A percentile compares a stretch with the other conserved stretches of the same genome.
Conservation (phyloP, 2,797 vertebrate genomes). For the Acestrorhynchus altus region DNA sequence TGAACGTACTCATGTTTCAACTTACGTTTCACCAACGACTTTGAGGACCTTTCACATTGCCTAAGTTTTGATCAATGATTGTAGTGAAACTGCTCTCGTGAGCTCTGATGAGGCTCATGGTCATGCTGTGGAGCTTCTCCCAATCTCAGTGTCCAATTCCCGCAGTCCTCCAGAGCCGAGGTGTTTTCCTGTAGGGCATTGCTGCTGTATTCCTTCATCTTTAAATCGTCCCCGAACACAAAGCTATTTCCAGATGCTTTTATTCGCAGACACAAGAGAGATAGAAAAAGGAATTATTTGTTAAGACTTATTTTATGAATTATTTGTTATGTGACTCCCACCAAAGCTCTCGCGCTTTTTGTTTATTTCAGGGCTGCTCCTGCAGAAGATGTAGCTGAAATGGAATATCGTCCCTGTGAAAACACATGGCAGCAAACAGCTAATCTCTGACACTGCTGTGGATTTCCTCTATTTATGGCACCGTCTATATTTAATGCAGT, state of each 20-base stretch:
- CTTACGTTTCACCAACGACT: neutral
- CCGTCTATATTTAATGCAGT: constrained; percentile 50
- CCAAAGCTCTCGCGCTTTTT: constrained; percentile 75
- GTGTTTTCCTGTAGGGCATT: constrained; percentile 71
- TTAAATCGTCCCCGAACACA: constrained; percentile 75
- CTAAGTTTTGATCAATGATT: neutral
- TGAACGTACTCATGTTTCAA: neutral
- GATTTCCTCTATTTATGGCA: constrained; percentile 75
- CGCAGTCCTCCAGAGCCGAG: constrained; percentile 55
- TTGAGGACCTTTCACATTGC: neutral
- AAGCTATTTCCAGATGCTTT: constrained; percentile 79
- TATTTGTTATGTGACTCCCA: constrained; percentile 74
- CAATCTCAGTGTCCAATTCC: constrained; percentile 8
- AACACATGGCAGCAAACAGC: constrained; percentile 73
- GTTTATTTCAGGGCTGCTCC: constrained; percentile 75
- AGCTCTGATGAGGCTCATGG: neutral
- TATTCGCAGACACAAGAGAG: constrained; percentile 71
- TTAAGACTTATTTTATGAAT: no score
- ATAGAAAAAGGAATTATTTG: constrained; percentile 68
- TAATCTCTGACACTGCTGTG: constrained; percentile 77
- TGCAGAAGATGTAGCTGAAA: constrained; percentile 63
- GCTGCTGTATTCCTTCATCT: constrained; percentile 70
- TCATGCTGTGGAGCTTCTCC: neutral
- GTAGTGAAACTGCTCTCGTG: neutral
- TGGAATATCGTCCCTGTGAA: constrained; percentile 61